Base-by-base conservation (phyloP, 2,113 vertebrate species). In the Psettodes erumei region DNA sequence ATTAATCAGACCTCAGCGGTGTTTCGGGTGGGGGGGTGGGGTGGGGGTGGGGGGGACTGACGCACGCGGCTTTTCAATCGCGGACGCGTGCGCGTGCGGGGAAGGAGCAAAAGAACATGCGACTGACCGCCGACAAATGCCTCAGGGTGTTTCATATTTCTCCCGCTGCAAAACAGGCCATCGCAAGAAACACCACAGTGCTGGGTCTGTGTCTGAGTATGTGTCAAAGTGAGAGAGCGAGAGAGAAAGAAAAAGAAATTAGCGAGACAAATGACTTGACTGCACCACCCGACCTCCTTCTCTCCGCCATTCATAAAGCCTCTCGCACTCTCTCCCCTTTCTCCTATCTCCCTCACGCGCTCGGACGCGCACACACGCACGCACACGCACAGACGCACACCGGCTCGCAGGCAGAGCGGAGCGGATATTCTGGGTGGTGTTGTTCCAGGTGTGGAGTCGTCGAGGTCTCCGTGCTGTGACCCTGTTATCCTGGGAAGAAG, bases 371-470 rank as follows among this genome's bases (percentile, higher is more conserved):
- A 68, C 66, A 48, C 69, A n/a, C 43, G 35, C 66, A 55, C 54
- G 74, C 55, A 45, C 47, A 54, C 59, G 60, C 67, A 15, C 30
- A n/a, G 69, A 79, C 83, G 47, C 65, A 73, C 81, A 56, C 48
- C 12, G 21, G 81, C 66, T 75, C 73, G 28, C 77, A 82, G 75
- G 77, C 83, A 12, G 75, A 82, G 83, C 70, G 3, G 83, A 89
- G 84, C 89, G 88, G 89, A 90, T 91, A 91, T 93, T 90, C 88
- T 88, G 90, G 90, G 90, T 90, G 91, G 89, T 93, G 91, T 93
- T 93, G 83, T 90, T 93, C 90, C 92, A 93, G 92, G 92, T 93
- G 92, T 93, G 89, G 91, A 91, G 88, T 90, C 83, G 83, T 89
- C 54, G 88, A 89, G 91, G 91, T 92, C 91, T 90, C 89, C 90